Conservation (phyloP, 2,888 invertebrate species). For the Dicranocentrus wangi region DNA sequence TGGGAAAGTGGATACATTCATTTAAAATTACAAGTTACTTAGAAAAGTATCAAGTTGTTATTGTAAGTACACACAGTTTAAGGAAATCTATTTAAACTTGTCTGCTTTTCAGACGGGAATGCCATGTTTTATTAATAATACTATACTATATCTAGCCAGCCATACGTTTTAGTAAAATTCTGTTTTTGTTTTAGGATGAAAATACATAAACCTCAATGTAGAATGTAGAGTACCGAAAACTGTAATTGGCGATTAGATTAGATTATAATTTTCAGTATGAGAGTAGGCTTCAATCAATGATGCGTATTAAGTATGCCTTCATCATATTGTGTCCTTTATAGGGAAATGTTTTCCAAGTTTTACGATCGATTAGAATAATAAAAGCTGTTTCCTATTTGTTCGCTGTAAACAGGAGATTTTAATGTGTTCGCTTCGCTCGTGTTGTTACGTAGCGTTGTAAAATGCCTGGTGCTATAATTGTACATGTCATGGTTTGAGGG, state of each 20-base stretch:
- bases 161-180: conserved; percentile 43
- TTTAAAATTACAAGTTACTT: background rate
- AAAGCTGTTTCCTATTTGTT: conserved; percentile 45
- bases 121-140: conserved; percentile 56
- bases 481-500: no score
- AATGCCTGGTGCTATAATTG: no score
- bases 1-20: conserved; percentile 14
- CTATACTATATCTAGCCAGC: conserved; percentile 46
- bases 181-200: conserved; percentile 29
- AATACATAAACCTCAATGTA: conserved; percentile 1
- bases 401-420: no score
- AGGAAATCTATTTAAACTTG: conserved; percentile 47
- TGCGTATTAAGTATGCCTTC: conserved; percentile 41
- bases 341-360: conserved; percentile 35
- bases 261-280: conserved; percentile 5
- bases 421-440: no score
- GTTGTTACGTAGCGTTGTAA: no score
- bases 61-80: conserved; percentile 19
- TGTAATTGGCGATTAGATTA: background rate
- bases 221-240: background rate
- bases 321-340: conserved; percentile 40
- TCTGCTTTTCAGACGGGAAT: conserved; percentile 47
- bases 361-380: conserved; percentile 50
- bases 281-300: conserved; percentile 44
- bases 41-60: conserved; percentile 19